These are phyloP conservation scores for Drosophila carrolli DNA, from an alignment of 1,140 invertebrate genomes.

Conservation along the genomic window DNA sequence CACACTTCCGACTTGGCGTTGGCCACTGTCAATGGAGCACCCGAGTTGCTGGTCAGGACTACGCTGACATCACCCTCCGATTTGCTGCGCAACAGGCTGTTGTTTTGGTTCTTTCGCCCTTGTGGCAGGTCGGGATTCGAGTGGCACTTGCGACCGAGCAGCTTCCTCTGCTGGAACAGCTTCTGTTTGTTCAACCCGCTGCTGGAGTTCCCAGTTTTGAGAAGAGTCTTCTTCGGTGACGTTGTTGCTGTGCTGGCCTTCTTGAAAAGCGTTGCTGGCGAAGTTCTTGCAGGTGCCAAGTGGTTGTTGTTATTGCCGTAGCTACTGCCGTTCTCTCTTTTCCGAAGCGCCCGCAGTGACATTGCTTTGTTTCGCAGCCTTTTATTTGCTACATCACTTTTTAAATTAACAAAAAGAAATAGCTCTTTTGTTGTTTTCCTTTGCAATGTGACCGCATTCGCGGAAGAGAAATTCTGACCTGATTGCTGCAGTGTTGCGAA, in stretches of 20 bases:
- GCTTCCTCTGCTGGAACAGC: slow-evolving; percentile 34
- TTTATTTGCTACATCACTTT: slow-evolving; percentile 38
- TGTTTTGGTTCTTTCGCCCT: slow-evolving; percentile 8
- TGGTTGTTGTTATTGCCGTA: slow-evolving; percentile 28
- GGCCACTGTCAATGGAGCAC: slow-evolving; percentile 29
- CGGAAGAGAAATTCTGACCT: slow-evolving; percentile 7
- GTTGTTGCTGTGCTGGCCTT: slow-evolving; percentile 60
- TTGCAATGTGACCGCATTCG: slow-evolving; percentile 22
- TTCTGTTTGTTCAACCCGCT: slow-evolving; percentile 15
- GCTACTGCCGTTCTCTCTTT: slow-evolving; percentile 60
- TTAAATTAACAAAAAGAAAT: slow-evolving; percentile 20
- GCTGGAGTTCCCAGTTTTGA: slow-evolving; percentile 12
- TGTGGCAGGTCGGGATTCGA: slow-evolving; percentile 69
- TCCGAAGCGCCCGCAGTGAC: slow-evolving; percentile 81
- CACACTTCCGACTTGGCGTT: slow-evolving; percentile 83
- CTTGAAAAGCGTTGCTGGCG: slow-evolving; percentile 46
- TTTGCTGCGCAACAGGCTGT: slow-evolving; percentile 73
- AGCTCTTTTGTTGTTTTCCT: slow-evolving; percentile 24
- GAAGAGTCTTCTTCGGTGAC: slow-evolving; percentile 41
- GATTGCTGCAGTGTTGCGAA: slow-evolving; percentile 3
- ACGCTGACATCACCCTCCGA: slow-evolving; percentile 70
- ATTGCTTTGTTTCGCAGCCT: slow-evolving; percentile 59
- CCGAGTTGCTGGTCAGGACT: slow-evolving; percentile 25
- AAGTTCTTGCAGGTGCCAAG: slow-evolving; percentile 22
- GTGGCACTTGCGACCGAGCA: slow-evolving; percentile 55